A percentile compares a stretch with the other conserved stretches of the same genome.
Conservation (phyloP, 2,113 vertebrate genomes). For the Psittacus erithacus region DNA sequence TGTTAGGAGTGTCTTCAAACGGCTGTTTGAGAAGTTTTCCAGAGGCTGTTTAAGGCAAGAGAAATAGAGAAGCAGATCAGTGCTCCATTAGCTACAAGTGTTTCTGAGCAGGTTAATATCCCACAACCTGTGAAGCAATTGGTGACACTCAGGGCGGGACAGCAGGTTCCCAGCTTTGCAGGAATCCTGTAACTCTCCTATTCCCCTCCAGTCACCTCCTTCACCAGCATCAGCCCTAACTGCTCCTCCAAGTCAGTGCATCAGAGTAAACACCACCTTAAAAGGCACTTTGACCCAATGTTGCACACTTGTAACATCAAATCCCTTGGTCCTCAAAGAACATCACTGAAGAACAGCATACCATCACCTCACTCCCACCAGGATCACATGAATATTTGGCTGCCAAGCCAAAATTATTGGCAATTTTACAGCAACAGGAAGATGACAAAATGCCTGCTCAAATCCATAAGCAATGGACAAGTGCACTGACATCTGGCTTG, state of each 20-base stretch:
- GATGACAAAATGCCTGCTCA: not conserved
- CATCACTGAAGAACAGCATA: fast-evolving
- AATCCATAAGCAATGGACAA: fast-evolving
- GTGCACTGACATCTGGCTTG: fast-evolving
- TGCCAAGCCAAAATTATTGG: not conserved
- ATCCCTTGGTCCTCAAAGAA: not conserved
- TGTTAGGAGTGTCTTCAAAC: not conserved
- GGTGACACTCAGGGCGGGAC: fast-evolving
- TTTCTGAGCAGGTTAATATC: not conserved
- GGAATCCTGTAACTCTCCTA: not conserved
- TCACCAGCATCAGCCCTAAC: not conserved
- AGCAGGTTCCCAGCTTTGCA: not conserved
- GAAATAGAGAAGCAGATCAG: not conserved
- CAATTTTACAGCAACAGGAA: fast-evolving
- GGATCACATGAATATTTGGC: not conserved
- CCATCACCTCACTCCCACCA: not conserved
- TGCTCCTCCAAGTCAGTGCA: not conserved
- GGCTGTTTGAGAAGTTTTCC: not conserved
- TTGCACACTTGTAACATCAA: fast-evolving
- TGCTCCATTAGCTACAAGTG: fast-evolving
- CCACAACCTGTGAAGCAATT: not conserved
- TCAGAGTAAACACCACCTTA: not conserved
- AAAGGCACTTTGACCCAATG: not conserved
- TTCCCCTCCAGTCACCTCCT: not conserved
- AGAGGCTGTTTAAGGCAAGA: not conserved